Evolutionary conservation across 2,797 vertebrate species (phyloP), one percentile per base, ranked within the genome.

Genomic region (Sorex maritimensis): DNA sequence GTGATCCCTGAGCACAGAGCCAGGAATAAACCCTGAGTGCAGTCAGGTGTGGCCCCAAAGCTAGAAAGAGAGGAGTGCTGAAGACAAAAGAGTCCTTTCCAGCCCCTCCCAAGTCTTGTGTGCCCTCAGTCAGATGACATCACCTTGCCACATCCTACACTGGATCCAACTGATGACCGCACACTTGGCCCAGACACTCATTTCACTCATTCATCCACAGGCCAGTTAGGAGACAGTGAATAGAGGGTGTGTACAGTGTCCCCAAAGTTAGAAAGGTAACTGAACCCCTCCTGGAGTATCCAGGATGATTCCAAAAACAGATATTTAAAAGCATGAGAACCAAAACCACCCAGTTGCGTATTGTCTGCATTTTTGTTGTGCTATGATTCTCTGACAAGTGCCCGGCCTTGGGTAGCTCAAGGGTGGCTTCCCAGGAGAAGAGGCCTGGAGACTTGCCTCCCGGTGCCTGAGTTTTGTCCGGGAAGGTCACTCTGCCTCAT

Each of bases 401-500:
- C 3, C 38, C 6, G 28, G 6, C 44, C 49, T 87, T 52, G 73
- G 17, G 19, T 34, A 30, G 11, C n/a, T 44, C n/a, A 73, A 63
- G 52, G 65, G 81, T 79, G 80, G 30, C 72, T 93, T 83, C 63
- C 68, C 52, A 72, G 68, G 89, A 65, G 63, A 88, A 69, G 67
- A 34, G 46, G 63, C 69, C 79, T 68, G 19, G 24, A 49, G 30
- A 5, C 75, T 61, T n/a, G 4, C 91, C 49, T 74, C 67, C 38
- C 38, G 28, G 38, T 63, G 49, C 67, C 49, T 49, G 21, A 23
- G 71, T 61, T 30, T 17, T 81, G 84, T 73, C 61, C 55, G 12
- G 23, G 52, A 44, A 67, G 49, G 6, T 65, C 61, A 65, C 49
- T 82, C 67, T 71, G 24, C 78, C 79, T 88, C 44, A 34, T 5